These are phyloP conservation scores for Sebastes steindachneri DNA, from an alignment of 2,797 vertebrate genomes.

Conservation along the genomic window DNA sequence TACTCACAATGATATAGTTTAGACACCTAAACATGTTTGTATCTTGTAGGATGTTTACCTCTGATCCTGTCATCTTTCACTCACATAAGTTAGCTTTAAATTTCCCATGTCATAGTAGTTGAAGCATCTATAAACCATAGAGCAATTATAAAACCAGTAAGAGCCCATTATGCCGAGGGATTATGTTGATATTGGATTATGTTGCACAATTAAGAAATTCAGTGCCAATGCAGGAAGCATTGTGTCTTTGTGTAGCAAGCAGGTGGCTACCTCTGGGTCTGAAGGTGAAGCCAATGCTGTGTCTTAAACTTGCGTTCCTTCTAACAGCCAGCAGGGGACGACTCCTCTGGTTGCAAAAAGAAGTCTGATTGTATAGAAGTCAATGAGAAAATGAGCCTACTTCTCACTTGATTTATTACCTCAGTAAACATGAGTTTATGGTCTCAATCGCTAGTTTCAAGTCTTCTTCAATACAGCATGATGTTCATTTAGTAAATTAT, in stretches of 20 bases:
- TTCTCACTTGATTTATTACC: neutral
- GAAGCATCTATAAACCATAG: neutral
- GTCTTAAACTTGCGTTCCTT: neutral
- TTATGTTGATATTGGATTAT: neutral
- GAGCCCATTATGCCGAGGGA: neutral
- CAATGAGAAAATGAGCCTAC: neutral
- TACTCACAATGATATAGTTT: neutral
- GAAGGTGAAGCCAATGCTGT: neutral
- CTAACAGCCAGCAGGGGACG: neutral
- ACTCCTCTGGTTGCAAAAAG: neutral
- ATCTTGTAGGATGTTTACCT: neutral
- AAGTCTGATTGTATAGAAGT: no score
- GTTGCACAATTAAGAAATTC: neutral
- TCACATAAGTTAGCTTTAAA: neutral
- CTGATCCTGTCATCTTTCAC: neutral
- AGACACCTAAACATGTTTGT: neutral
- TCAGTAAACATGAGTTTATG: neutral
- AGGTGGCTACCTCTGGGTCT: no score
- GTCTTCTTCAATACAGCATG: neutral
- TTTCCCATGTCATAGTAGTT: neutral
- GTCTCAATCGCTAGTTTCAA: neutral
- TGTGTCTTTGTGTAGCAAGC: neutral
- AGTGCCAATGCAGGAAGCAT: neutral
- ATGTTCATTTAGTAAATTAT: neutral
- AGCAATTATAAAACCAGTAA: neutral